A percentile compares a stretch with the other conserved stretches of the same genome.
These are phyloP conservation scores for Agelaius tricolor DNA, from an alignment of 2,113 vertebrate species.

Conservation along the genomic window DNA sequence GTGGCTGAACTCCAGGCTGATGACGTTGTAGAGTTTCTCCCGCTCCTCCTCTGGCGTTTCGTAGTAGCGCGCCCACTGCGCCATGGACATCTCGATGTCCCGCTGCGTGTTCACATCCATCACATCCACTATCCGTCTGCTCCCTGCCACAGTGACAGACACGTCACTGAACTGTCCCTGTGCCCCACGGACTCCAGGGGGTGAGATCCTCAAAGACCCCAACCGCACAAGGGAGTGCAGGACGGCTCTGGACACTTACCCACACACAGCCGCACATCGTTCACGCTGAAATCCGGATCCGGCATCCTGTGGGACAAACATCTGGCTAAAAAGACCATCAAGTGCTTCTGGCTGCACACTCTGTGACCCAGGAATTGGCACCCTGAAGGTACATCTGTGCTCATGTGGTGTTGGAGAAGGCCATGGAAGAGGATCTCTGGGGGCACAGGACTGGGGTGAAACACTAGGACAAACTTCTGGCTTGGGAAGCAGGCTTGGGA, in stretches of 20 bases:
- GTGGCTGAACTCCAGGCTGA: conserved; percentile 98
- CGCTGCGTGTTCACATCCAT: conserved; percentile 99
- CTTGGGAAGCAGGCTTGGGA: not conserved
- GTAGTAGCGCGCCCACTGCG: conserved; percentile 97
- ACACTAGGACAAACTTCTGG: not conserved
- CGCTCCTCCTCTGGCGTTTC: conserved; percentile 91
- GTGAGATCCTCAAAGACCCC: not conserved
- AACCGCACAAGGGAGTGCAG: rapidly evolving
- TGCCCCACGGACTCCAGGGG: rapidly evolving
- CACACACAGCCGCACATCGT: conserved; percentile 95
- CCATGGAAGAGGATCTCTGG: not conserved
- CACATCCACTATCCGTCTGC: conserved; percentile 93
- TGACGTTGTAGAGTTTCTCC: conserved; percentile 97
- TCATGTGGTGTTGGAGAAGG: not conserved
- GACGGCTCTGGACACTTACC: conserved; percentile 74
- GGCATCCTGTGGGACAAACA: conserved; percentile 89
- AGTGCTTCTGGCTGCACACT: not conserved
- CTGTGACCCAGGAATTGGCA: not conserved
- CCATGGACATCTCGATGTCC: conserved; percentile 99
- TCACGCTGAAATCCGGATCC: conserved; percentile 93
- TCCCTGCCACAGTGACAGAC: conserved; percentile 77
- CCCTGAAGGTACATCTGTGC: not conserved
- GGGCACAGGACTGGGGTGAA: not conserved
- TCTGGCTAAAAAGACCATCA: not conserved
- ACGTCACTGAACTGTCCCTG: not conserved